Base-by-base conservation (phyloP, 30 jellyfish, hydroid and myxozoan species). In the Nemopilema nomurai region DNA sequence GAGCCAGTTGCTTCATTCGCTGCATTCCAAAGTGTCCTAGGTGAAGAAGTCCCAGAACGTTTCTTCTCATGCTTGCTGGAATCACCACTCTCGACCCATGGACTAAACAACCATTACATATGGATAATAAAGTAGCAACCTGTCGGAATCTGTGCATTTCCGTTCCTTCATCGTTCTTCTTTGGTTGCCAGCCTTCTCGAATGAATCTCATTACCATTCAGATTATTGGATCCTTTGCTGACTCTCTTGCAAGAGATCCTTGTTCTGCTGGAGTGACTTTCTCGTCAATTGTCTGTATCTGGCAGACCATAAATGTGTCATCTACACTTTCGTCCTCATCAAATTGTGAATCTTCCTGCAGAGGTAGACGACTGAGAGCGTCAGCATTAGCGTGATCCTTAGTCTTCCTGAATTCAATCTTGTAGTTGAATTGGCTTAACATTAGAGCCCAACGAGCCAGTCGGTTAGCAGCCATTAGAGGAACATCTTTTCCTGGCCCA, bases 11-110 rank as follows among this genome's bases (percentile, higher is more conserved):
- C 71, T 69, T 79, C 85, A 62, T 79, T 21, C 57, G 41, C 62
- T 51, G 82, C 16, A 79, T 80, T 25, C 89, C 82, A 16, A 62
- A 28, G 62, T 80, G 90, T 27, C 90, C 90, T 23, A 24, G 80
- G 49, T 80, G 90, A 20, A 80, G 49, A 50, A 68, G 50, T 68
- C 29, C 50, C 3, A 68, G 84, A 30, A 74, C 72, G 6, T 74
- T 21, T 32, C 31, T 19, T 49, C 32, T 7, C 33, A 74, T n/a
- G 31, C 71, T 49, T 49, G 79, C 31, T 22, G 84, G 84, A 49
- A 74, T 74, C 41, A 74, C 84, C 84, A 74, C 84, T 74, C 84
- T n/a, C 30, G 6, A 18, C 9, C 84, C 84, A 26, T 74, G 72
- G 31, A 74, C 8, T 53, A 74, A 74, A 26, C 84, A 74, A 22